A percentile compares a stretch with the other conserved stretches of the same genome.
Conservation (phyloP, 2,888 invertebrate genomes). For the Nudaria mundana region DNA sequence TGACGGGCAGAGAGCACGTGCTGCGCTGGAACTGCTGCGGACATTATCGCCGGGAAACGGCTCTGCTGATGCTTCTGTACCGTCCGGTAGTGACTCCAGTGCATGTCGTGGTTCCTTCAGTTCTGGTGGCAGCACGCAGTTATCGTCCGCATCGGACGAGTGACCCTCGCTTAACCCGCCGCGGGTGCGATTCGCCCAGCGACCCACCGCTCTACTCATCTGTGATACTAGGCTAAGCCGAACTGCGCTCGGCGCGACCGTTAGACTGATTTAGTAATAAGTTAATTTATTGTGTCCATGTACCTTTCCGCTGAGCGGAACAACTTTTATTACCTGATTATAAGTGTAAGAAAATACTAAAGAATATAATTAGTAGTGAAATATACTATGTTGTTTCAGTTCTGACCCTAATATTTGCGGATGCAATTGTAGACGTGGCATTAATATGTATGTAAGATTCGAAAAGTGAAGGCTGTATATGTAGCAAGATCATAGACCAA, state of each 20-base stretch:
- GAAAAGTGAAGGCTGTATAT: slow-evolving; percentile 26
- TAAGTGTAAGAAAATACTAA: slow-evolving; percentile 59
- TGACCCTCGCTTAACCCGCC: slow-evolving; percentile 60
- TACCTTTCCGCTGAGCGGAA: slow-evolving; percentile 80
- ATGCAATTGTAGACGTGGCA: slow-evolving; percentile 19
- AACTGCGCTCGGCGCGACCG: slow-evolving; percentile 74
- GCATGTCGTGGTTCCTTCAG: slow-evolving; percentile 83
- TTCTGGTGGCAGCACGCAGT: slow-evolving; percentile 83
- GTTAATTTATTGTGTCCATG: slow-evolving; percentile 78
- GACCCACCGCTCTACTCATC: slow-evolving; percentile 79
- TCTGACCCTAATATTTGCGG: slow-evolving; percentile 32
- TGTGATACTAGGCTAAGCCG: slow-evolving; percentile 79
- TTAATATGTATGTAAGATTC: slow-evolving; percentile 24
- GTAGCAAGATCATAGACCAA: slow-evolving; percentile 7
- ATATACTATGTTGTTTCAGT: slow-evolving; percentile 50
- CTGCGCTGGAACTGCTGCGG: slow-evolving; percentile 65
- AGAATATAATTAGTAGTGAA: slow-evolving; percentile 66
- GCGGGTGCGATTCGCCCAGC: slow-evolving; percentile 67
- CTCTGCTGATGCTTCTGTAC: slow-evolving; percentile 55
- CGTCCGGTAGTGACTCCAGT: slow-evolving; percentile 68
- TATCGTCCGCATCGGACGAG: slow-evolving; percentile 83
- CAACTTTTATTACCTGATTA: slow-evolving; percentile 73
- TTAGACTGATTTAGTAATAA: slow-evolving; percentile 79
- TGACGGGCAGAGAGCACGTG: slow-evolving; percentile 75
- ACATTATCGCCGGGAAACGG: slow-evolving; percentile 71